These are phyloP conservation scores for Phymatocera aterrima DNA, from an alignment of 2,888 invertebrate species.

Conservation along the genomic window DNA sequence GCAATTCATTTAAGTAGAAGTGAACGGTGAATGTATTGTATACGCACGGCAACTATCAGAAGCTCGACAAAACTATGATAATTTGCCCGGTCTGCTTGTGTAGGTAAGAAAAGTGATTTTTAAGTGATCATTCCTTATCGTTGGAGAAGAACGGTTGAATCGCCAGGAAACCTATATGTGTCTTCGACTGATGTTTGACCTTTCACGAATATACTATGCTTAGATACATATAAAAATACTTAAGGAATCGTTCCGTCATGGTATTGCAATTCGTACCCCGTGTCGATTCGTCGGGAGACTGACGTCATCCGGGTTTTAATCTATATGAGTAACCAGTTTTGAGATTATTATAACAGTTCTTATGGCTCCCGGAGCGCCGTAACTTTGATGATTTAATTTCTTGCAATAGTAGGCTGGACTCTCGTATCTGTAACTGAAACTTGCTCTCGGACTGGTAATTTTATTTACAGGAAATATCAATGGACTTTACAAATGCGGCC, in stretches of 20 bases:
- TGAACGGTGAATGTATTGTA: slow-evolving; percentile 9
- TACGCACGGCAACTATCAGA: background rate
- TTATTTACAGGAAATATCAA: slow-evolving; percentile 42
- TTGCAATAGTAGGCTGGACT: background rate
- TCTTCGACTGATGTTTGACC: too few species aligned
- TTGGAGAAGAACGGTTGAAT: background rate
- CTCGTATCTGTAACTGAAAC: background rate
- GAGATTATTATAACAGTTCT: slow-evolving; percentile 5
- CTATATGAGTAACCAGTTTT: background rate
- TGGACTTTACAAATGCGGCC: slow-evolving; percentile 41
- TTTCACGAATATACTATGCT: too few species aligned
- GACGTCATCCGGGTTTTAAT: background rate
- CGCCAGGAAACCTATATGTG: too few species aligned
- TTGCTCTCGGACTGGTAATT: slow-evolving; percentile 16
- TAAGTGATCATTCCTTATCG: slow-evolving; percentile 2
- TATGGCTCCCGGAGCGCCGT: background rate
- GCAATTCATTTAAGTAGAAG: slow-evolving; percentile 25
- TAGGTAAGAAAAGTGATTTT: background rate
- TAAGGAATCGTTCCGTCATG: background rate
- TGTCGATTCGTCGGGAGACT: background rate
- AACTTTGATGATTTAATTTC: background rate
- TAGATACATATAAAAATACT: background rate
- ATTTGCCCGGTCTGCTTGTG: background rate
- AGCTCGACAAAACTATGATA: background rate
- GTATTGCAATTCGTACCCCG: background rate